phyloP scores from a whole-genome alignment of 2,797 vertebrate species.

The Remorina albescens region DNA sequence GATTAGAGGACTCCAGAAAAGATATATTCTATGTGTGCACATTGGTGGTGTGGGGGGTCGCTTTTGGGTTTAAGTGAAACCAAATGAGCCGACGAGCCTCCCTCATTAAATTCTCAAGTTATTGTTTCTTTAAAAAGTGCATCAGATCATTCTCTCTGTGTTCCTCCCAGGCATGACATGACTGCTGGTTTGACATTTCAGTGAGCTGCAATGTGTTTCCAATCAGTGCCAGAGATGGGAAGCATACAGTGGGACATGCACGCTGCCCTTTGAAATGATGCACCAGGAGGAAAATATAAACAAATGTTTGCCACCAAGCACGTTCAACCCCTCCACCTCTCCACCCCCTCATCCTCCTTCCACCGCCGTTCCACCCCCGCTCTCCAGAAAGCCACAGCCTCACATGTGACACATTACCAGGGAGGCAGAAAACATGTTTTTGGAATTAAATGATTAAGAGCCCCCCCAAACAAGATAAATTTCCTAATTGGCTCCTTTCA shows the following conservation, averaged over 20 bases:
- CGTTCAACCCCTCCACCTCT: constrained; percentile 68
- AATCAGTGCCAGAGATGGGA: constrained; percentile 75
- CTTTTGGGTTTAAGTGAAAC: constrained; percentile 72
- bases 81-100: constrained; percentile 63
- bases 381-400: constrained; percentile 73
- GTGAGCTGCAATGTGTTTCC: constrained; percentile 82
- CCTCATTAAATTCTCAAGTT: constrained; percentile 64
- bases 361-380: constrained; percentile 42
- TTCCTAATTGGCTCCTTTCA: constrained; percentile 84
- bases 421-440: constrained; percentile 83
- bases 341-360: constrained; percentile 12
- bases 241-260: constrained; percentile 70
- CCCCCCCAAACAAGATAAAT: constrained; percentile 81
- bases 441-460: constrained; percentile 84
- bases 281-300: constrained; percentile 83
- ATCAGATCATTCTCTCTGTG: constrained; percentile 29
- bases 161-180: constrained; percentile 53
- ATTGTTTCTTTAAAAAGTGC: constrained; percentile 57
- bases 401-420: constrained; percentile 83
- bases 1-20: constrained; percentile 17
- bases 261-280: constrained; percentile 82
- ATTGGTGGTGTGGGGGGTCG: constrained; percentile 34
- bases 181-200: constrained; percentile 72
- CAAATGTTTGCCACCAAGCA: constrained; percentile 88
- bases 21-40: constrained; percentile 46